Conservation (phyloP, 2,888 invertebrate genomes). For the Euplexia lucipara region DNA sequence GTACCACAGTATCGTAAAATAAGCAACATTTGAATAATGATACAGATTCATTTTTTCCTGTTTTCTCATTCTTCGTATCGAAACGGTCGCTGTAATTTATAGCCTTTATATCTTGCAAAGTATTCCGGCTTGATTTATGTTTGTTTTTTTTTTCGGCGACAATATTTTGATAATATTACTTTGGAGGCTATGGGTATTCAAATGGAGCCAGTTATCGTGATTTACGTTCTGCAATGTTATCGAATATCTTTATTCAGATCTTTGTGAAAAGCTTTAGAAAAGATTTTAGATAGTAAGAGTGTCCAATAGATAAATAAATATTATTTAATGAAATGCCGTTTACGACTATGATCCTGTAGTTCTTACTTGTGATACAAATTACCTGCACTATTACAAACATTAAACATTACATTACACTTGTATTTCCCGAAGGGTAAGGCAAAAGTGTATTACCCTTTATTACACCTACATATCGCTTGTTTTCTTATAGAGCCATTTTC, state of each 20-base stretch:
- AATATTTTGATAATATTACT: conserved; percentile 52
- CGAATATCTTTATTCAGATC: conserved; percentile 23
- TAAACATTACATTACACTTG: too few relatives aligned
- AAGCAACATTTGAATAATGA: conserved; percentile 63
- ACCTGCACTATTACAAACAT: neutral
- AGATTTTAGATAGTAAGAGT: neutral
- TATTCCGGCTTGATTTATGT: conserved; percentile 56
- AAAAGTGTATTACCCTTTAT: too few relatives aligned
- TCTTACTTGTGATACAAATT: neutral
- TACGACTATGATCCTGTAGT: neutral
- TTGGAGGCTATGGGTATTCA: conserved; percentile 30
- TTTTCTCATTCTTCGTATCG: conserved; percentile 53
- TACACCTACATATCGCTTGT: too few relatives aligned
- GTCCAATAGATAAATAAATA: neutral
- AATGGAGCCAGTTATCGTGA: conserved; percentile 36
- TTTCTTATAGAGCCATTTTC: too few relatives aligned
- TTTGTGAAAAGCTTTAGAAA: conserved; percentile 1
- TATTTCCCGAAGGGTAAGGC: too few relatives aligned
- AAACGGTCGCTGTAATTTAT: conserved; percentile 53
- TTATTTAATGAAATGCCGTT: neutral
- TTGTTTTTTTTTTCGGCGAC: conserved; percentile 46
- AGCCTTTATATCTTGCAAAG: conserved; percentile 58
- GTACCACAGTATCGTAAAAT: conserved; percentile 50
- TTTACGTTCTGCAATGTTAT: conserved; percentile 38
- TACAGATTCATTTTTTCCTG: conserved; percentile 60